phyloP scores from a whole-genome alignment of 2,797 vertebrate genomes.

The Rhinatrema bivittatum region DNA sequence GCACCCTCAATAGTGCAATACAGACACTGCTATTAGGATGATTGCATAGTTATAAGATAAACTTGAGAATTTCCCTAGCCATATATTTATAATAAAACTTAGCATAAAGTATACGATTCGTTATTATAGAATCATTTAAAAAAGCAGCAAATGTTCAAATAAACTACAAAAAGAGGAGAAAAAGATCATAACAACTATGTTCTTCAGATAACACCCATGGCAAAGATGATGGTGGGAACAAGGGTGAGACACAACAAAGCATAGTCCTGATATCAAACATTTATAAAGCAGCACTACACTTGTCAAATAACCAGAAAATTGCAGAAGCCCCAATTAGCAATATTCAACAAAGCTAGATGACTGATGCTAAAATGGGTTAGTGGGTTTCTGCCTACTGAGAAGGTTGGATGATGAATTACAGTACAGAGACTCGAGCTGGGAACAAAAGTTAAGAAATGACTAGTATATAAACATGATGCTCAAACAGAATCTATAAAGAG shows the following conservation, averaged over 20 bases:
- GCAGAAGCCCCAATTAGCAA: slow-evolving; percentile 9
- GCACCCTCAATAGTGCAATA: too few species aligned
- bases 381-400: slow-evolving; percentile 52
- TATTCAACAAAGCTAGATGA: slow-evolving; percentile 28
- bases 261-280: slow-evolving; percentile 1
- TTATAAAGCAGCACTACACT: background rate
- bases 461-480: slow-evolving; percentile 32
- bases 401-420: slow-evolving; percentile 53
- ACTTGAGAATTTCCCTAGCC: too few species aligned
- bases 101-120: too few species aligned
- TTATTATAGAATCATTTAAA: too few species aligned
- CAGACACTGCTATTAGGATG: too few species aligned
- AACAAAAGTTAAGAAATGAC: slow-evolving; percentile 42
- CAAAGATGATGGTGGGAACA: background rate
- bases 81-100: too few species aligned
- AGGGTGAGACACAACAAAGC: slow-evolving; percentile 4
- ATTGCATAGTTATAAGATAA: too few species aligned
- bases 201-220: too few species aligned
- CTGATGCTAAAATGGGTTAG: slow-evolving; percentile 57
- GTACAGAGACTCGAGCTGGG: slow-evolving; percentile 59
- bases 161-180: too few species aligned
- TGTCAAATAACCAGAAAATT: slow-evolving; percentile 27
- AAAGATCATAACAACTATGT: too few species aligned
- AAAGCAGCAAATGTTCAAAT: too few species aligned
- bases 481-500: slow-evolving; percentile 14